Conservation (phyloP, 2,888 invertebrate genomes). For the Lasioglossum villosulum region DNA sequence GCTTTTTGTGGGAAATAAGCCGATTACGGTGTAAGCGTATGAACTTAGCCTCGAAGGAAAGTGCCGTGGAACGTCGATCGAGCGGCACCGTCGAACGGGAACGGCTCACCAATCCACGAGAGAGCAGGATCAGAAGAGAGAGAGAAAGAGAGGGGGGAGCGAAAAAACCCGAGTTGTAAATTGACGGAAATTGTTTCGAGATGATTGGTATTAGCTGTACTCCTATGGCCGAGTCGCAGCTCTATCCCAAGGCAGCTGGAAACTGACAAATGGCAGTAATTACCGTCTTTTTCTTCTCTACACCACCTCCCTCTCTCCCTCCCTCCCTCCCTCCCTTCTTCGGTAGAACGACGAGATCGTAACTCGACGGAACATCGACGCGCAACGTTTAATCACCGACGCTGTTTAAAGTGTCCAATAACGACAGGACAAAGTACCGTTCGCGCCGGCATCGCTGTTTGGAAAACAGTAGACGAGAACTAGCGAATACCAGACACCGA, state of each 20-base stretch:
- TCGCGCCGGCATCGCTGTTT: slow-evolving; percentile 1
- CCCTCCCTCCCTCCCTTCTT: neutral
- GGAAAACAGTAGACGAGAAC: slow-evolving; percentile 1
- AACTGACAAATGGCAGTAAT: slow-evolving; percentile 43
- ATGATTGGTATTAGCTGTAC: slow-evolving; percentile 54
- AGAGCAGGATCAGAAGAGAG: neutral
- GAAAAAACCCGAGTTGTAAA: slow-evolving; percentile 47
- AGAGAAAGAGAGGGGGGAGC: neutral
- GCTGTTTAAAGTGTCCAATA: slow-evolving; percentile 17
- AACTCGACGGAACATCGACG: slow-evolving; percentile 22
- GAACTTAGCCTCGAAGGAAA: slow-evolving; percentile 55
- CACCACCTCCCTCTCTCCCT: neutral
- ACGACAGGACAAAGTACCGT: neutral
- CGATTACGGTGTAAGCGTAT: slow-evolving; percentile 66
- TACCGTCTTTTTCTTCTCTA: slow-evolving; percentile 27
- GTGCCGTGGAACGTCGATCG: slow-evolving; percentile 43
- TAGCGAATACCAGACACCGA: neutral
- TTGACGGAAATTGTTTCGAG: slow-evolving; percentile 63
- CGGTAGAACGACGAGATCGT: slow-evolving; percentile 21
- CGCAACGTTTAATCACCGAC: slow-evolving; percentile 16
- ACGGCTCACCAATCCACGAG: slow-evolving; percentile 19
- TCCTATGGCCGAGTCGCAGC: slow-evolving; percentile 19
- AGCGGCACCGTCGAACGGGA: slow-evolving; percentile 39
- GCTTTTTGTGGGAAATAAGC: slow-evolving; percentile 66
- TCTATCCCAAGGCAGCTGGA: slow-evolving; percentile 18